These are phyloP conservation scores for Lanius collurio DNA, from an alignment of 2,113 vertebrate genomes.

Conservation along the genomic window DNA sequence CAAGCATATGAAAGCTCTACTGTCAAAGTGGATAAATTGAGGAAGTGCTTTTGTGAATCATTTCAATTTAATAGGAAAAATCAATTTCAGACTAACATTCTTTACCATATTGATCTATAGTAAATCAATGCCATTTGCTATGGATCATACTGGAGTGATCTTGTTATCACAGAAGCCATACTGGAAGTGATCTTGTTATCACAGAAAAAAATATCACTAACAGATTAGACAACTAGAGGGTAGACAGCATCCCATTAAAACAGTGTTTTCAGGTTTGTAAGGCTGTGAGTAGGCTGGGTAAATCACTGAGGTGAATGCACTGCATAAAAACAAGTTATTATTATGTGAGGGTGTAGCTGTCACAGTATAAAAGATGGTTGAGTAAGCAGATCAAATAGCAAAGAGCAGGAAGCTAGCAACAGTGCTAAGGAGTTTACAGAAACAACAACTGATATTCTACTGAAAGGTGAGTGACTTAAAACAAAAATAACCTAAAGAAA, in stretches of 20 bases:
- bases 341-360: conserved; percentile 46
- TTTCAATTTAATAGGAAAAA: not conserved
- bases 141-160: not conserved
- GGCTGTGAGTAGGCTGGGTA: conserved; percentile 10
- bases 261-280: not conserved
- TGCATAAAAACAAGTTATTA: conserved; percentile 14
- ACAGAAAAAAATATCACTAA: not conserved
- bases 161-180: not conserved
- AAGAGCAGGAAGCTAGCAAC: not conserved
- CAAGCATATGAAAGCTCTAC: not conserved
- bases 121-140: not conserved
- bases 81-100: not conserved
- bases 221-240: not conserved
- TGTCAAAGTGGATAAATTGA: not conserved
- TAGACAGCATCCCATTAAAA: not conserved
- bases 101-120: not conserved
- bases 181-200: not conserved
- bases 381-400: conserved; percentile 11
- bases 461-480: conserved; percentile 19
- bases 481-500: not conserved
- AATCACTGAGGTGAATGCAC: conserved; percentile 7
- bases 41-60: not conserved
- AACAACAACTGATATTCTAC: not conserved
- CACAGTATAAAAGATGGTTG: conserved; percentile 34
- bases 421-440: not conserved